Conservation (phyloP, 2,888 invertebrate genomes). For the Tridacna gigas region DNA sequence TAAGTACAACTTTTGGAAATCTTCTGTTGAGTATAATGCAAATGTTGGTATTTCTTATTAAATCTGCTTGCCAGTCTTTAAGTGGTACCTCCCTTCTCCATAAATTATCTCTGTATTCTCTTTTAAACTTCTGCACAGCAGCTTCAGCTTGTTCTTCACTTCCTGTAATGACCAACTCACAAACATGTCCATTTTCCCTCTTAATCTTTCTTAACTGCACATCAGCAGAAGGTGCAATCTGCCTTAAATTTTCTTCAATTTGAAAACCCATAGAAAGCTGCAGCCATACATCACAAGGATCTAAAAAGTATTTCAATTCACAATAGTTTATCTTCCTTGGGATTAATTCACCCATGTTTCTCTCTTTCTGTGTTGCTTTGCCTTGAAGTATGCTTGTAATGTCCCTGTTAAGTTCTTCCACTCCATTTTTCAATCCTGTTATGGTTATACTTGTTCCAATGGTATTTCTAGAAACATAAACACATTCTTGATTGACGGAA, state of each 20-base stretch:
- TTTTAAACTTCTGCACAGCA: not conserved
- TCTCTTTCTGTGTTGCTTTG: not conserved
- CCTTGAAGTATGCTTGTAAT: not conserved
- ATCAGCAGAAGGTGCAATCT: not conserved
- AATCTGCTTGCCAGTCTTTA: not conserved
- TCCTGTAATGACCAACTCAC: not conserved
- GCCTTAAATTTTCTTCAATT: not conserved
- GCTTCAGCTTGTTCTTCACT: not conserved
- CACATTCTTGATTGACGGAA: not conserved
- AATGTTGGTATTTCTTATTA: not conserved
- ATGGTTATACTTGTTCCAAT: not conserved
- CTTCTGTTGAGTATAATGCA: not conserved
- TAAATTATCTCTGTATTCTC: not conserved
- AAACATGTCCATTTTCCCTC: not conserved
- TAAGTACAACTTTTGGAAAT: not conserved
- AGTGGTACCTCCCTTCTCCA: not conserved
- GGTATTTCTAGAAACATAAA: not conserved
- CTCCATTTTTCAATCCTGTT: not conserved
- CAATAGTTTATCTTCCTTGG: not conserved
- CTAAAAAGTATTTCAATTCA: not conserved
- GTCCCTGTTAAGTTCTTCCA: not conserved
- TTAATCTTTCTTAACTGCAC: not conserved
- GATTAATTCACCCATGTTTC: too few relatives aligned
- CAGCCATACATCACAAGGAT: conserved; percentile 6
- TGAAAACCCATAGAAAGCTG: not conserved